Evolutionary conservation across 2,113 vertebrate species (phyloP).

Genomic region (Ciconia boyciana): DNA sequence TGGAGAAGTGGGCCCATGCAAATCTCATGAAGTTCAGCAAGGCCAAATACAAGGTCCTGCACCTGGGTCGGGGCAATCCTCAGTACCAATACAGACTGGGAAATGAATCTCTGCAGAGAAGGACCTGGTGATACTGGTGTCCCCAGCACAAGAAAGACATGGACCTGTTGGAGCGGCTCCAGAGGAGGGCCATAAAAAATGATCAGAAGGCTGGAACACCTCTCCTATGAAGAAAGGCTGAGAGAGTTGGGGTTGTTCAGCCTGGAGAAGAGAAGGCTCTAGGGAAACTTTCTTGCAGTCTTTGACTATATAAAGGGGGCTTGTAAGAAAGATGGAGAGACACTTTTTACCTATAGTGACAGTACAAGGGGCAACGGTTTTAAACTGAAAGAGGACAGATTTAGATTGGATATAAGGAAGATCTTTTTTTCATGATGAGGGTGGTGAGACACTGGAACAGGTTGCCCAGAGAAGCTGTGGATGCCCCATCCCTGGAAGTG

Average conservation of each 20-base stretch:
- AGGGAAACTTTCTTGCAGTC: not conserved
- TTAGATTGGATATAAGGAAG: not conserved
- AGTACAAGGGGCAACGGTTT: not conserved
- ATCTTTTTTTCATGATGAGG: not conserved
- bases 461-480: not conserved
- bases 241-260: not conserved
- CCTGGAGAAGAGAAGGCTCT: not conserved
- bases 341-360: not conserved
- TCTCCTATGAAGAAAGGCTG: not conserved
- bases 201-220: not conserved
- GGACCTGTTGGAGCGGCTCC: not conserved
- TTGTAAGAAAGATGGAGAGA: not conserved
- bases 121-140: not conserved
- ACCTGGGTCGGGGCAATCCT: not conserved
- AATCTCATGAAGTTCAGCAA: not conserved
- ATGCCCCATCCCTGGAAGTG: not conserved
- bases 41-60: not conserved
- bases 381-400: not conserved
- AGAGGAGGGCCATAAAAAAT: not conserved
- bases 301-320: not conserved
- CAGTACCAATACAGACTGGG: too few species aligned
- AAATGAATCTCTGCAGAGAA: not conserved
- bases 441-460: not conserved
- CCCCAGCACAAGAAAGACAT: not conserved
- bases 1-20: not conserved